Evolutionary conservation across 2,888 invertebrate genomes (phyloP).

Genomic region (Venustoraphidia nigricollis): DNA sequence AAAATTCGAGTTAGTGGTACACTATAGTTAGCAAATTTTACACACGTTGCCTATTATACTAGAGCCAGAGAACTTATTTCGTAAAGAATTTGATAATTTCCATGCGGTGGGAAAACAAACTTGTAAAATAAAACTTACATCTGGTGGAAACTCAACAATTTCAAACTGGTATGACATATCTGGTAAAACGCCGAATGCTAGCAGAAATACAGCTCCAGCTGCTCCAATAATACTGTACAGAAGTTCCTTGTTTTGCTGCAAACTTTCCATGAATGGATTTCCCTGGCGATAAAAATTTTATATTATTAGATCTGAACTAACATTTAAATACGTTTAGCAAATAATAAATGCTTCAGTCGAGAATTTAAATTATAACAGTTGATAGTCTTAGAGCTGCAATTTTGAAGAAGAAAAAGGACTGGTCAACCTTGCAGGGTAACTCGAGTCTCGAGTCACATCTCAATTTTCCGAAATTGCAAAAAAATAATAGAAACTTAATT

Average conservation of each 20-base stretch:
- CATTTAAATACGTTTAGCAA: background rate
- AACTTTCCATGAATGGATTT: constrained; percentile 96
- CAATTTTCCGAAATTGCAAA: no score
- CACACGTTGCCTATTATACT: no score
- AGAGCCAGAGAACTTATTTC: no score
- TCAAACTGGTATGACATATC: constrained; percentile 83
- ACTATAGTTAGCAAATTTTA: no score
- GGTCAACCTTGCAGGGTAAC: no score
- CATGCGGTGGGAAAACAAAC: no score
- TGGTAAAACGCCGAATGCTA: constrained; percentile 74
- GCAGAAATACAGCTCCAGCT: constrained; percentile 61
- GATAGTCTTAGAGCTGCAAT: background rate
- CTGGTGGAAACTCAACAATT: constrained; percentile 83
- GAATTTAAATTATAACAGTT: background rate
- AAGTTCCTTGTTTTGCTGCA: constrained; percentile 81
- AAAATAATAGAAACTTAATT: no score
- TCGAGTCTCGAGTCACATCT: no score
- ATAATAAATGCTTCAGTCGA: no score
- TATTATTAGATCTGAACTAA: constrained; percentile 1
- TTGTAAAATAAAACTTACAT: constrained; percentile 46
- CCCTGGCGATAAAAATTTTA: constrained; percentile 46
- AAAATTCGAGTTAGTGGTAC: no score
- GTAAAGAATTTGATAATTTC: no score
- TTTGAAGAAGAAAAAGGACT: no score
- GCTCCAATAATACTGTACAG: constrained; percentile 81